Base-by-base conservation (phyloP, 2,797 vertebrate genomes). In the Anguilla megastoma region DNA sequence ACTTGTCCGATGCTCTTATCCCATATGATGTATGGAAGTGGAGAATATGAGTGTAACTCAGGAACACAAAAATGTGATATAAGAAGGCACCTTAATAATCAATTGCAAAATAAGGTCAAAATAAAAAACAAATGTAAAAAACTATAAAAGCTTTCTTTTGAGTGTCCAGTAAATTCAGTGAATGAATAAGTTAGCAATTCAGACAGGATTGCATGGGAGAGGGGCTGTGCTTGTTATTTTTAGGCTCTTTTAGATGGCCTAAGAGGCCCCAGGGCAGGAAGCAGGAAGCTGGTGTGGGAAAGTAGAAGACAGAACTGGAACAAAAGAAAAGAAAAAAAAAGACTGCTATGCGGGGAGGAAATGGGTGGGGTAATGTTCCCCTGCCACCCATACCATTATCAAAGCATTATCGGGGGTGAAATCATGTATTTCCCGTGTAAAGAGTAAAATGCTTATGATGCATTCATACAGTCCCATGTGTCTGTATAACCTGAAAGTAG, bases 201-300 rank as follows among this genome's bases (percentile, higher is more conserved):
- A 92, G 92, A 93, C 92, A 93, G 92, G 89, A 90, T 86, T 89
- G 90, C 24, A 84, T 87, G 90, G 91, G 93, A 94, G 92, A 94
- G 95, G 94, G 93, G 94, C 91, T 93, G 90, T 69, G 86, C 10
- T 0, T 60, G 92, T 93, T 96, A 95, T 95, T 95, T 96, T 94
- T 88, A 87, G 84, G 48, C 50, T 84, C 88, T 87, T 86, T 82
- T 85, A 86, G 90, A 87, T 88, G 90, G 86, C 86, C 89, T 89
- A 82, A 48, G 80, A 56, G 87, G 83, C 89, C 85, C 69, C 84
- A 82, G 85, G 85, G 54, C 89, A 95, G 95, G 95, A 96, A 95
- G 91, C 94, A 94, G 96, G 95, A 96, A 95, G 94, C 92, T 92
- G 93, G 92, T 91, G 91, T 94, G 94, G 94, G 95, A 95, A 94